Percentiles rank a stretch among this genome's conserved stretches.
phyloP scores from a whole-genome alignment of 2,113 vertebrate species.

The Rallus limicola region DNA sequence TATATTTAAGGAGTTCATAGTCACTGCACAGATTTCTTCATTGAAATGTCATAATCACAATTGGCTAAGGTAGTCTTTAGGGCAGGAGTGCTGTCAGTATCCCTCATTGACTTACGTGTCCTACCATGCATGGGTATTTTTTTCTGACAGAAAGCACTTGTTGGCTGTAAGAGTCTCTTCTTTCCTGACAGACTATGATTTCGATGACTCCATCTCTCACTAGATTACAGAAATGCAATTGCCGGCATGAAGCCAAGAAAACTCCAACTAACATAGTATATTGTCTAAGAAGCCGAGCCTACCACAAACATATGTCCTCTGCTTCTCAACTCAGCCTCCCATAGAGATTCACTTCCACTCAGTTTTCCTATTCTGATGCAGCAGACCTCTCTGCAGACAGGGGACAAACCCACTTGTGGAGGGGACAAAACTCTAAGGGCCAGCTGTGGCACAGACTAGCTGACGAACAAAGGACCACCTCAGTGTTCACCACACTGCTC shows the following conservation, averaged over 20 bases:
- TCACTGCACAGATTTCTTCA: not conserved
- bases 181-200: not conserved
- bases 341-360: not conserved
- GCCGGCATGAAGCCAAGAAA: not conserved
- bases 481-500: fast-evolving
- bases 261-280: not conserved
- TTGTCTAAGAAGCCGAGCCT: not conserved
- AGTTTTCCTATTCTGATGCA: not conserved
- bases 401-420: not conserved
- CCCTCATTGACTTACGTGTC: not conserved
- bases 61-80: not conserved
- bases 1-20: not conserved
- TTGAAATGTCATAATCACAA: not conserved
- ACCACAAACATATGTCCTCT: fast-evolving
- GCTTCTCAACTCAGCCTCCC: not conserved
- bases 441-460: not conserved
- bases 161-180: not conserved
- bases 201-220: not conserved
- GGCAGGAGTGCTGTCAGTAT: not conserved
- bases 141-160: not conserved
- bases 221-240: not conserved
- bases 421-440: not conserved
- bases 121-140: not conserved
- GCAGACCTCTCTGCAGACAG: not conserved
- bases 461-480: not conserved